Evolutionary conservation across 2,797 vertebrate genomes (phyloP).

Genomic region (Phalloptychus januarius): DNA sequence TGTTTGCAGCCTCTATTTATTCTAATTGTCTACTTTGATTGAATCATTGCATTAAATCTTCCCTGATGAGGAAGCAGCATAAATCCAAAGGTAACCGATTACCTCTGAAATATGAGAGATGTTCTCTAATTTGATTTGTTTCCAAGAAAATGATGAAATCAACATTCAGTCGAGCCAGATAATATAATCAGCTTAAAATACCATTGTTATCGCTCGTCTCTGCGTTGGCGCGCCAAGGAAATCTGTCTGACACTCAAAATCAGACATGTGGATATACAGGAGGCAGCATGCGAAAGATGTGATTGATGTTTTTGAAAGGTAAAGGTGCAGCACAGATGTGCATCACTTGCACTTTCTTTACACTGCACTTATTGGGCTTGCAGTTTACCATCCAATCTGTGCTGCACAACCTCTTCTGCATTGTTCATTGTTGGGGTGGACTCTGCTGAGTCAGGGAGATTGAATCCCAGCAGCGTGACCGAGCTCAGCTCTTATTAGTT

Average conservation of each 20-base stretch:
- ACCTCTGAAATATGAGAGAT: slow-evolving; percentile 47
- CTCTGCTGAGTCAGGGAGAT: slow-evolving; percentile 57
- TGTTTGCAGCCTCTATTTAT: slow-evolving; percentile 26
- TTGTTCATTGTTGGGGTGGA: slow-evolving; percentile 45
- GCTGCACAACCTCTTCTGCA: slow-evolving; percentile 29
- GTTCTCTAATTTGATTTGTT: slow-evolving; percentile 54
- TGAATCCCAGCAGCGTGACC: slow-evolving; percentile 48
- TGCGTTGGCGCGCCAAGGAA: slow-evolving; percentile 29
- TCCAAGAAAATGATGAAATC: slow-evolving; percentile 51
- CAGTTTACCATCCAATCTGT: slow-evolving; percentile 7
- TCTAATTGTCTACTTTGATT: slow-evolving; percentile 40
- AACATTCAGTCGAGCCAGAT: slow-evolving; percentile 52
- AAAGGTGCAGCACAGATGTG: slow-evolving; percentile 2
- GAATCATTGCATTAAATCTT: slow-evolving; percentile 46
- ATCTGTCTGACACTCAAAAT: slow-evolving; percentile 15
- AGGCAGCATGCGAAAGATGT: background rate
- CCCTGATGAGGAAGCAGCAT: slow-evolving; percentile 38
- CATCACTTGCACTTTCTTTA: slow-evolving; percentile 3
- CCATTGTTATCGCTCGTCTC: slow-evolving; percentile 29
- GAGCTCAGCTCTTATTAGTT: slow-evolving; percentile 51
- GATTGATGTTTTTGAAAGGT: slow-evolving; percentile 2
- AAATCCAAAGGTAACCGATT: slow-evolving; percentile 40
- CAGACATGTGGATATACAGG: slow-evolving; percentile 3
- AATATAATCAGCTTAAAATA: slow-evolving; percentile 43
- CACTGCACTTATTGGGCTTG: background rate